Evolutionary conservation across 2,113 vertebrate species (phyloP), one percentile per base, ranked within the genome.

Genomic region (Fregata magnificens): DNA sequence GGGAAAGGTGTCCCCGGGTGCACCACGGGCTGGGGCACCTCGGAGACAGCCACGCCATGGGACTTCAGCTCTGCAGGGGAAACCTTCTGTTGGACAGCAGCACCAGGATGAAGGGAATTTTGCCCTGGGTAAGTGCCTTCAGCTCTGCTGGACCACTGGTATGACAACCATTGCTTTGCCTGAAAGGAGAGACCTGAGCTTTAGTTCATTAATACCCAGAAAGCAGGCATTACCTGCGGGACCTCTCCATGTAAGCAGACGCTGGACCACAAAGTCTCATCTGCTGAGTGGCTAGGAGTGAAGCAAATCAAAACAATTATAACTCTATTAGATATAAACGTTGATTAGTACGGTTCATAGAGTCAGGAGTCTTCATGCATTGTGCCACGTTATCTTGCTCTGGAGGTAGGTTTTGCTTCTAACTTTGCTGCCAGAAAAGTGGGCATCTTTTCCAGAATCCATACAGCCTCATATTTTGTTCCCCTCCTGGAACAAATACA

Each of bases 41-140:
- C 1, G 2, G 38, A 34, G 44, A 42, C 36, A 74, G 74, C 28
- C 36, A 16, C 1, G 0, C 42, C 2, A 0, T 19, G 29, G 7
- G 36, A 80, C 36, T 40, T 71, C 34, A 9, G 69, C 10, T 81
- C 50, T 59, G 38, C 10, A 28, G 38, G 12, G 34, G 32, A 52
- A 65, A 22, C 14, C 2, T 4, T 16, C 67, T 47, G 11, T 2
- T 29, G 65, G 63, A 31, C 9, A 56, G 61, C 19, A 49, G 56
- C 53, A 36, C 21, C 1, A 1, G 63, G 19, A 61, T 10, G 28
- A 52, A 15, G 31, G 45, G 26, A 62, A 56, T 42, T 70, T 25
- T 45, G 29, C 29, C 9, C 9, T 9, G 47, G 10, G 15, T 47
- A 44, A 56, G 52, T 59, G 44, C 32, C 38, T 76, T 58, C 34